These are phyloP conservation scores for Dinocampus coccinellae DNA, from an alignment of 2,888 invertebrate species.

Conservation along the genomic window DNA sequence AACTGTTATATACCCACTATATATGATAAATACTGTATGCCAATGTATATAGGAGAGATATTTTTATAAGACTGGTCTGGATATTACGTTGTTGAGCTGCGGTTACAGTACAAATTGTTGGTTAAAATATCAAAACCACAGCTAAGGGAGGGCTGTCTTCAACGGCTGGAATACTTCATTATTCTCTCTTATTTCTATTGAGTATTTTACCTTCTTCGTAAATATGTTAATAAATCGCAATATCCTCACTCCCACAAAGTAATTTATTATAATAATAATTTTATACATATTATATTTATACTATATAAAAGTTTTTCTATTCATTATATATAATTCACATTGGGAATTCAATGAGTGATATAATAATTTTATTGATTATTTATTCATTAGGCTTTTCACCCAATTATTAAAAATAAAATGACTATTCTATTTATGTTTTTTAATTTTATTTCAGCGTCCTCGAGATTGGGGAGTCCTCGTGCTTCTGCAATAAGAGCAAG, in stretches of 20 bases:
- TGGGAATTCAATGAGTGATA: too few species aligned
- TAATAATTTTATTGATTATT: too few species aligned
- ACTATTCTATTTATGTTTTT: too few species aligned
- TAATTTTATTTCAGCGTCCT: too few species aligned
- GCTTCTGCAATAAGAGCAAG: conserved; percentile 74
- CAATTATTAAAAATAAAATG: too few species aligned
- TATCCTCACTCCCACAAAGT: neutral
- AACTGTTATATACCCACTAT: too few species aligned
- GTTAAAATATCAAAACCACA: conserved; percentile 63
- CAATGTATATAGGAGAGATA: conserved; percentile 18
- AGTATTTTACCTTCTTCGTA: neutral
- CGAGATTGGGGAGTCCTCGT: conserved; percentile 79
- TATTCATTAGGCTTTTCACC: too few species aligned
- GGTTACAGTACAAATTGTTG: conserved; percentile 64
- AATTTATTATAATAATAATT: neutral
- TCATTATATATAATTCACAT: too few species aligned
- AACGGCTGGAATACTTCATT: neutral
- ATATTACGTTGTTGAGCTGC: conserved; percentile 62
- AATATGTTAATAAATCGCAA: neutral
- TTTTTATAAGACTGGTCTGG: conserved; percentile 60
- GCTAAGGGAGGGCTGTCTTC: conserved; percentile 34
- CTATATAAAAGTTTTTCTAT: too few species aligned
- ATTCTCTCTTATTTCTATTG: neutral
- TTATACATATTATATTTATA: too few species aligned
- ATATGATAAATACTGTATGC: neutral